Evolutionary conservation across 2,888 invertebrate species (phyloP), one percentile per base, ranked within the genome.

Genomic region (Philereme transversata): DNA sequence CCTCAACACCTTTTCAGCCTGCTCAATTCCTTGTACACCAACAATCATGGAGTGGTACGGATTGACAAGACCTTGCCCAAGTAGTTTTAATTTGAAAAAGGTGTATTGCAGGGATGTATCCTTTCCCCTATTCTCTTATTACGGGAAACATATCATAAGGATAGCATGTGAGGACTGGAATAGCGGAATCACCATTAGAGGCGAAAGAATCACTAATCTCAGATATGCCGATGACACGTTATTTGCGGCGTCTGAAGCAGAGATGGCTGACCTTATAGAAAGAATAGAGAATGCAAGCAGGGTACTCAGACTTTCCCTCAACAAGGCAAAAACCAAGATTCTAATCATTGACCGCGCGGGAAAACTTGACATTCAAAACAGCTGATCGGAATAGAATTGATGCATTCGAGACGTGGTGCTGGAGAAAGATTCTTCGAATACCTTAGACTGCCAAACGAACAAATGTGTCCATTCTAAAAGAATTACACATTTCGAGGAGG

Each of bases 111-210:
- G 9, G 47, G 47, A 8, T 47, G 33, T 8, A 47, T 47, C 4
- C 33, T 43, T 9, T 51, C 51, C 6, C 51, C 43, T n/a, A 22
- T 51, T 9, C 43, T 51, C 4, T 51, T 51, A n/a, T n/a, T n/a
- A n/a, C n/a, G n/a, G n/a, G n/a, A n/a, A 22, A 22, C 22, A 2
- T 22, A 22, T 3, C 22, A 22, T 22, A 22, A 22, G 22, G 43
- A 43, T n/a, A 33, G 9, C 51, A 22, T 51, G 43, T 7, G 51
- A 51, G 4, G 33, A 33, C 33, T 51, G 51, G 51, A 9, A 51
- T 4, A 47, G 45, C 33, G 45, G 46, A 47, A 45, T 53, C 34
- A 47, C 47, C 2, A 47, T 47, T 8, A 34, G 47, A 10, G 47
- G 47, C 8, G 22, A 10, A 9, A 38, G 7, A 11, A 22, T 53